These are phyloP conservation scores for Chromobotia macracanthus DNA, from an alignment of 2,797 vertebrate species.

Conservation along the genomic window DNA sequence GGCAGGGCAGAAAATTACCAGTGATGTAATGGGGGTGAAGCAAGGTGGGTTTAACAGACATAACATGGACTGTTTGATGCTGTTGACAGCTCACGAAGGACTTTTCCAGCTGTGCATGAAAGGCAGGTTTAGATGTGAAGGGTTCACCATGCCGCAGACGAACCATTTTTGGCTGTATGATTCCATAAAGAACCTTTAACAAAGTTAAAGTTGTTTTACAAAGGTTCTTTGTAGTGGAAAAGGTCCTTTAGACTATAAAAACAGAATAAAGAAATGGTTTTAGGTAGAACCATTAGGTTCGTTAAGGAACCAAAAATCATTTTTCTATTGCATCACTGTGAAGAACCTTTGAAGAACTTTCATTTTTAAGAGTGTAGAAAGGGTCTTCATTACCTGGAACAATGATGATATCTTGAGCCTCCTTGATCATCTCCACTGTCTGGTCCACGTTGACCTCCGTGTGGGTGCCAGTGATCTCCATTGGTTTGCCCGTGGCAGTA, in stretches of 20 bases:
- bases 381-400: slow-evolving; percentile 86
- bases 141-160: too few species aligned
- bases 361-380: too few species aligned
- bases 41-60: slow-evolving; percentile 76
- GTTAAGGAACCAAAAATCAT: too few species aligned
- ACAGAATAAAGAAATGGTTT: too few species aligned
- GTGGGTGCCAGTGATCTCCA: slow-evolving; percentile 96
- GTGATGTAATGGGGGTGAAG: slow-evolving; percentile 74
- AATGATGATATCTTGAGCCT: slow-evolving; percentile 92
- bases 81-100: slow-evolving; percentile 52
- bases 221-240: too few species aligned
- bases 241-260: too few species aligned
- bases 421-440: slow-evolving; percentile 93
- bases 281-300: too few species aligned
- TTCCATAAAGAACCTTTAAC: too few species aligned
- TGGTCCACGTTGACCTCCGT: slow-evolving; percentile 96
- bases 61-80: slow-evolving; percentile 62
- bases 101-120: neutral
- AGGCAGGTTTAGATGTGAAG: slow-evolving; percentile 21
- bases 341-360: too few species aligned
- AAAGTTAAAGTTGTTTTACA: too few species aligned
- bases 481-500: slow-evolving; percentile 93
- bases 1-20: slow-evolving; percentile 37
- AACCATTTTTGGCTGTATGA: too few species aligned
- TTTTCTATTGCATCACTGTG: too few species aligned